These are phyloP conservation scores for Drosophila nr. fundita DNA, from an alignment of 2,888 invertebrate species.

Conservation along the genomic window DNA sequence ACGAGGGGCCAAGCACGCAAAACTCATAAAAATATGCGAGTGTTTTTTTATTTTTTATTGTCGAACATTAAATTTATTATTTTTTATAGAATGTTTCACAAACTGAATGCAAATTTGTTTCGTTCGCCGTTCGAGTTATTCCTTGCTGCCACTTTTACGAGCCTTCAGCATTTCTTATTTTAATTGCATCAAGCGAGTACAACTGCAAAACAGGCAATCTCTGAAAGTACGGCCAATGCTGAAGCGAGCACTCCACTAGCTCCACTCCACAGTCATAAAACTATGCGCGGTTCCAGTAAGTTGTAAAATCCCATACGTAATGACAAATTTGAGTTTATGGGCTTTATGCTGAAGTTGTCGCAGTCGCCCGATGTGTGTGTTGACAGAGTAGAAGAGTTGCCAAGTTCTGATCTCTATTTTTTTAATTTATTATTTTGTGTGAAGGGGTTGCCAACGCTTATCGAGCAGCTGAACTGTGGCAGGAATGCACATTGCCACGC, in stretches of 20 bases:
- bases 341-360: background rate
- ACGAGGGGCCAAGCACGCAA: conserved; percentile 60
- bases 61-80: conserved; percentile 80
- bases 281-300: conserved; percentile 51
- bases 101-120: conserved; percentile 76
- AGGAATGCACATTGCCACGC: conserved; percentile 6
- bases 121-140: conserved; percentile 29
- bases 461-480: background rate
- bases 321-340: conserved; percentile 55
- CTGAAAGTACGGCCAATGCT: conserved; percentile 14
- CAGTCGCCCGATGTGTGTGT: conserved; percentile 6
- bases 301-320: conserved; percentile 66
- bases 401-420: conserved; percentile 2
- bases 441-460: background rate
- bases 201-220: conserved; percentile 9
- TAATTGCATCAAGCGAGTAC: conserved; percentile 61
- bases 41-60: conserved; percentile 70
- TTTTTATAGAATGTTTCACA: conserved; percentile 81
- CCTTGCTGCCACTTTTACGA: conserved; percentile 47
- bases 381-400: conserved; percentile 15
- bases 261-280: conserved; percentile 50
- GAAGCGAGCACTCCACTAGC: conserved; percentile 34
- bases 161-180: conserved; percentile 52
- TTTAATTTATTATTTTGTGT: background rate
- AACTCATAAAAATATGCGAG: conserved; percentile 75